Base-by-base conservation (phyloP, 2,888 invertebrate genomes). In the Cynaeus angustus region DNA sequence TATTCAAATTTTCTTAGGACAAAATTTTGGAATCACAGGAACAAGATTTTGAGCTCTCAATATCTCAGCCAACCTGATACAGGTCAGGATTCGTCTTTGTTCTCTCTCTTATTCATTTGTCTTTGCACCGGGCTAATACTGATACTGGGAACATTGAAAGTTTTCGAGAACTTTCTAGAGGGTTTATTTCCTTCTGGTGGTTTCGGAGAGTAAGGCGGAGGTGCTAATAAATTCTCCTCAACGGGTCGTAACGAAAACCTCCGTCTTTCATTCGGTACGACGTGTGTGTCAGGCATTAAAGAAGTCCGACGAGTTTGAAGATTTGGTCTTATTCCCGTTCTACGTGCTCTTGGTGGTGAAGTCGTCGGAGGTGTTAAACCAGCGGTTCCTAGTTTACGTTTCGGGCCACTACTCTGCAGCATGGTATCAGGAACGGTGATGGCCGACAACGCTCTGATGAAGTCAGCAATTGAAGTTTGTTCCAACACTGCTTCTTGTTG, bases 381-480 rank as follows among this genome's bases (percentile, higher is more conserved):
- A 12, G 88, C 88, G 0, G 86, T 88, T 10, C 89, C 89, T 71
- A 87, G 73, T 80, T 89, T 89, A 9, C 89, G 84, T 66, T 86
- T 86, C 0, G 86, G 86, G 13, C 75, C 78, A 4, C 76, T 66
- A 1, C 75, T 79, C 10, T 55, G 56, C 9, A 71, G 16, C 13
- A 56, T 58, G 9, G 68, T 72, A 26, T 78, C 79, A 0, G 85
- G 82, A 0, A 83, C 79, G 0, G 82, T 80, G 26, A 94, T 86
- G n/a, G 91, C 89, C 50, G 93, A 91, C 52, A 95, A 84, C 0
- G 94, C 94, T 65, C 94, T 87, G 21, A 95, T 88, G 61, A 95
- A 88, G 84, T 95, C 94, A 0, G 94, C 95, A 9, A 95, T 88
- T 14, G 94, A 93, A 0, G 95, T 95, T 77, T 94, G 91, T 83